Base-by-base conservation (phyloP, 1,140 invertebrate genomes). In the Frieseomelitta varia region DNA sequence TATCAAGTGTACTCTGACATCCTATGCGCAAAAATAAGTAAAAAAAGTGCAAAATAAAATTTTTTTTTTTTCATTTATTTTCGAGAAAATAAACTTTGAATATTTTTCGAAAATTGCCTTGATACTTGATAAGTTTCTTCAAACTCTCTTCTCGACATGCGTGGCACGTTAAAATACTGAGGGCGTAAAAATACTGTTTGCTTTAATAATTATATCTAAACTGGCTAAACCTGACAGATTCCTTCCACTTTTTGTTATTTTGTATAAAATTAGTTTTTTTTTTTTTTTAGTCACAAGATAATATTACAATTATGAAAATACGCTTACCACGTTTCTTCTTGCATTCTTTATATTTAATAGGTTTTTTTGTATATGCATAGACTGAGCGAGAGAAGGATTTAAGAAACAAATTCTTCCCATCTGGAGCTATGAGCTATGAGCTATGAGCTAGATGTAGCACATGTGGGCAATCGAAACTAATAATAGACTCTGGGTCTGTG, bases 381-480 rank as follows among this genome's bases (percentile, higher is more conserved):
- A n/a, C n/a, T 30, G 30, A 34, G 27, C 0, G 17, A 21, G 65
- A 67, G 30, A 19, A 27, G 27, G 8, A 19, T 17, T 34, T 30
- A 67, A 67, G 14, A 30, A 67, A 67, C 17, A 34, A 69, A 71
- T 47, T 71, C 39, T 27, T 71, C 68, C 30, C 19, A 6, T 17
- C 8, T 68, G 67, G 30, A 34, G 10, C 27, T 30, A 30, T 30
- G 67, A 68, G 67, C 19, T 72, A 24, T n/a, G n/a, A 68, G 34
- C 17, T 19, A 34, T 30, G 67, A 68, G 67, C 19, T 72, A 24
- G n/a, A 58, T 15, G 73, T 75, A n/a, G 47, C 51, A 55, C n/a
- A 58, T 14, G 73, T 34, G 30, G 75, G 39, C n/a, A 51, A 63
- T 61, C 61, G 61, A 75, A 75, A 53, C 77, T 79, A 79, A 79